These are phyloP conservation scores for Falcaria lacertinaria DNA, from an alignment of 2,888 invertebrate genomes.

Conservation along the genomic window DNA sequence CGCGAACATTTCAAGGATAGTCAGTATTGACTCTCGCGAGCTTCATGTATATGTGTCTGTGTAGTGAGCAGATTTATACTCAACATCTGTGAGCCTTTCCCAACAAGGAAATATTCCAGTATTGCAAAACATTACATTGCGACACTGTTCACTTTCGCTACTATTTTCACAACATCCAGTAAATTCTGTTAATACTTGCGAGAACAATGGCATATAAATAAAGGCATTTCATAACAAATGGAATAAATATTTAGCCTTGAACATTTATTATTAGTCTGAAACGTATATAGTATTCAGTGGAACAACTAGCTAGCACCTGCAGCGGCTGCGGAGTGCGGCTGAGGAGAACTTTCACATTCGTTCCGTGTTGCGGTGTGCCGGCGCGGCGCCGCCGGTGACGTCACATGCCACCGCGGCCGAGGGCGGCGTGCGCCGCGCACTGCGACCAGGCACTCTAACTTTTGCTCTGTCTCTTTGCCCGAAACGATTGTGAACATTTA, in stretches of 20 bases:
- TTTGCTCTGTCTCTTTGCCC: background rate
- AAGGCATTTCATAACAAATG: conserved; percentile 6
- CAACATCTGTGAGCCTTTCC: conserved; percentile 18
- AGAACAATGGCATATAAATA: background rate
- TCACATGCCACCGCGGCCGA: conserved; percentile 42
- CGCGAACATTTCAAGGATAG: conserved; percentile 63
- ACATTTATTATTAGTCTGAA: conserved; percentile 23
- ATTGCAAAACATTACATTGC: conserved; percentile 37
- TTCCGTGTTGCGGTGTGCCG: conserved; percentile 60
- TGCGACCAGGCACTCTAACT: background rate
- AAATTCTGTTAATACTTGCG: conserved; percentile 18
- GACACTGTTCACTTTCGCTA: conserved; percentile 28
- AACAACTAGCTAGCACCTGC: conserved; percentile 62
- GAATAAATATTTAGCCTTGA: conserved; percentile 12
- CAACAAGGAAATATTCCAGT: conserved; percentile 29
- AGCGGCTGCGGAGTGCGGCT: conserved; percentile 50
- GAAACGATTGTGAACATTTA: no score
- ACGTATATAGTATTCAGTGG: conserved; percentile 24
- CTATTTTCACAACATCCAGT: conserved; percentile 33
- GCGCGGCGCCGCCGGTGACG: conserved; percentile 56
- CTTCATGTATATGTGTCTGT: conserved; percentile 38
- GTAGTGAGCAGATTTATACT: conserved; percentile 31
- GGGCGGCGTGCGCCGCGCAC: conserved; percentile 21
- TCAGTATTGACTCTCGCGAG: conserved; percentile 38
- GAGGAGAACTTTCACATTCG: conserved; percentile 75